A percentile compares a stretch with the other conserved stretches of the same genome.
Conservation (phyloP, 2,888 invertebrate species). For the Erebia palarica region DNA sequence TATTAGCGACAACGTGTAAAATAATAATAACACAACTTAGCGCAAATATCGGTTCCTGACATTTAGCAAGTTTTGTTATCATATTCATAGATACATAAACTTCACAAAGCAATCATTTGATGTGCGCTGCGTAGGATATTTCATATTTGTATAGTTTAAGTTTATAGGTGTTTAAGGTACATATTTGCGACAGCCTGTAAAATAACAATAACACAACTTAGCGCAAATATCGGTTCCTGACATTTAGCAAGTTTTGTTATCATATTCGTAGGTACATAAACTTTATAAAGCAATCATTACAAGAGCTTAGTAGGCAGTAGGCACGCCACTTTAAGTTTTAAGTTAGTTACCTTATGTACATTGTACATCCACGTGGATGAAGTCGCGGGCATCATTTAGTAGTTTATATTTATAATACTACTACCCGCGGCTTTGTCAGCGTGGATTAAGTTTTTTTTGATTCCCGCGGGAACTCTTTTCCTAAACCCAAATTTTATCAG, state of each 20-base stretch:
- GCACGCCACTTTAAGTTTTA: no score
- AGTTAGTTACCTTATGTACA: no score
- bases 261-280: not conserved
- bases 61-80: conserved; percentile 13
- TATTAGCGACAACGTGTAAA: not conserved
- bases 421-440: no score
- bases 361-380: no score
- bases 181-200: conserved; percentile 1
- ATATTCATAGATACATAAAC: not conserved
- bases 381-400: no score
- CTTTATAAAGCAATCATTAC: no score
- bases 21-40: not conserved
- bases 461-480: no score
- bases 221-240: conserved; percentile 16
- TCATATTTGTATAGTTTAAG: not conserved
- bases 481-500: no score
- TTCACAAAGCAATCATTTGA: no score
- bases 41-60: conserved; percentile 18
- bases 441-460: no score
- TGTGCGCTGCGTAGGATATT: not conserved
- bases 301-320: no score
- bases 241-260: conserved; percentile 16
- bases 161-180: not conserved
- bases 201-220: conserved; percentile 1
- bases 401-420: no score